Evolutionary conservation across 2,113 vertebrate species (phyloP), one percentile per base, ranked within the genome.

Genomic region (Scortum barcoo): DNA sequence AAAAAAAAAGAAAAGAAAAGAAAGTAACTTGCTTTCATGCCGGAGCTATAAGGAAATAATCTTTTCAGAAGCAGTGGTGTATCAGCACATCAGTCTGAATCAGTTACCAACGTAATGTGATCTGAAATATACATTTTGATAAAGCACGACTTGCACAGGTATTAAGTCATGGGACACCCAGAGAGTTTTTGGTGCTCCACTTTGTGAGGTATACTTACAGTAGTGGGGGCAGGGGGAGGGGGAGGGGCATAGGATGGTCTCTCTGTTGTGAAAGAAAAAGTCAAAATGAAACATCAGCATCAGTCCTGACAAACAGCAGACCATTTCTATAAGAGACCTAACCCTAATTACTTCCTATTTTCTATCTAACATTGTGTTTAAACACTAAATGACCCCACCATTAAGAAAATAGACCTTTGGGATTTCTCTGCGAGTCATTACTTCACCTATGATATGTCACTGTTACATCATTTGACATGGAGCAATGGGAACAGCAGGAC

Each of bases 211-310:
- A 56, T 86, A 92, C 93, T 93, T 83, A 94, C 93, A 58, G 93
- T 89, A 53, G 98, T 95, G 80, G 98, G 97, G 96, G 97, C 97
- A 72, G 97, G 98, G 95, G 98, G 96, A 85, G 98, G 98, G 81
- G 97, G 97, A 84, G 98, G 97, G 91, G 98, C 97, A 88, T 99
- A 98, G 77, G 98, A 98, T 87, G 98, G 98, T 94, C 98, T 97
- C 95, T 99, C 98, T 99, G 96, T 95, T 92, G 86, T 14, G 38
- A 85, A 78, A 76, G 76, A 68, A 86, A 83, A 75, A 19, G 50
- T 65, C 75, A n/a, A 53, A 61, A 76, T 57, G 6, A 84, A 60
- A 82, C 28, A 65, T 8, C 24, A 61, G 8, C 24, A 70, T 51
- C 11, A 48, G 17, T 16, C 19, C 30, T 60, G 7, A 50, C 5